These are phyloP conservation scores for Mandrillus leucophaeus DNA, from an alignment of 2,113 vertebrate species.

Conservation along the genomic window DNA sequence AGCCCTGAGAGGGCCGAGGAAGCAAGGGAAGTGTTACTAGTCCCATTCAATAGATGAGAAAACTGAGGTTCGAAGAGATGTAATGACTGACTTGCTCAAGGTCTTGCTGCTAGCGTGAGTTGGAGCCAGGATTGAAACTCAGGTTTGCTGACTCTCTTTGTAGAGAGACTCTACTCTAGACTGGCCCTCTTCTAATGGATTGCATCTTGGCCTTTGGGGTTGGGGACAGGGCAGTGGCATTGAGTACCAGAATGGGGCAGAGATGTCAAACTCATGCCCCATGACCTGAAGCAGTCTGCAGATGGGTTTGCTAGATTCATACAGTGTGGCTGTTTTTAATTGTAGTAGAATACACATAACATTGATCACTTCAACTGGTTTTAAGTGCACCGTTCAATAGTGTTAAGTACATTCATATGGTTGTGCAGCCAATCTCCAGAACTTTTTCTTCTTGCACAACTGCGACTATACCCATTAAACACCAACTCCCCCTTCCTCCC, in stretches of 20 bases:
- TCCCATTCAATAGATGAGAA: background rate
- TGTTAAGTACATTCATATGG: background rate
- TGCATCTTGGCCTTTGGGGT: background rate
- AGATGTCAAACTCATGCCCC: background rate
- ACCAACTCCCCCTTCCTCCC: background rate
- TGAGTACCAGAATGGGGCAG: background rate
- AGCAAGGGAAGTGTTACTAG: background rate
- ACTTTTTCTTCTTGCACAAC: background rate
- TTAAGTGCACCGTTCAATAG: background rate
- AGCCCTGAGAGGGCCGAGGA: background rate
- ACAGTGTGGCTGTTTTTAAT: background rate
- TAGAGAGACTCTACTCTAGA: background rate
- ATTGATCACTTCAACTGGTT: background rate
- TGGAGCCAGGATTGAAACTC: background rate
- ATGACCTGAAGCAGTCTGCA: background rate
- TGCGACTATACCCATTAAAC: background rate
- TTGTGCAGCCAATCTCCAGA: background rate
- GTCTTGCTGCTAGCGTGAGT: background rate
- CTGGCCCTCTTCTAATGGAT: background rate
- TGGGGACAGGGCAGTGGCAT: too few species aligned
- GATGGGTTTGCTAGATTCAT: background rate
- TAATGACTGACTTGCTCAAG: background rate
- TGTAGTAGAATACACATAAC: background rate
- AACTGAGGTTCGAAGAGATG: background rate
- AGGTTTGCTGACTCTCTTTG: background rate